These are phyloP conservation scores for Catharus fuscescens DNA, from an alignment of 2,113 vertebrate genomes.

Conservation along the genomic window DNA sequence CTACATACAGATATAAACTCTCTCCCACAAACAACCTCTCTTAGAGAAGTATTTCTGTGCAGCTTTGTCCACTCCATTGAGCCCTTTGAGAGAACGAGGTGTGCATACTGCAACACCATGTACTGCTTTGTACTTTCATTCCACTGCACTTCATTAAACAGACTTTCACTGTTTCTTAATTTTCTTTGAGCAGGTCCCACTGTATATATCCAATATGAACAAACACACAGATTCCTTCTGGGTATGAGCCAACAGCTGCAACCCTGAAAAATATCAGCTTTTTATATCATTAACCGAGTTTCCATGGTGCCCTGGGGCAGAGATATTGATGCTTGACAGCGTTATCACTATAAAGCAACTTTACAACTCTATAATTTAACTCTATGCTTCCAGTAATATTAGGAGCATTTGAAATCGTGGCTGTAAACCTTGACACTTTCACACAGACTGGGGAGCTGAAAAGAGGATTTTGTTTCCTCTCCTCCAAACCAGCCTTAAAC, in stretches of 20 bases:
- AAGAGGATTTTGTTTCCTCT: conserved; percentile 30
- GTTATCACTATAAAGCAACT: conserved; percentile 80
- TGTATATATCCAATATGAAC: conserved; percentile 5
- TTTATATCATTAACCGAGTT: conserved; percentile 73
- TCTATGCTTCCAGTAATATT: conserved; percentile 82
- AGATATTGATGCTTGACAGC: conserved; percentile 76
- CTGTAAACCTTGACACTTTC: conserved; percentile 75
- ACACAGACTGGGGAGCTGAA: conserved; percentile 15
- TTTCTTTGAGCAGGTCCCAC: conserved; percentile 37
- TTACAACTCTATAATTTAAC: conserved; percentile 83
- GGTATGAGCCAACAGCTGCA: conserved; percentile 55
- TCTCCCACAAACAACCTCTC: not conserved
- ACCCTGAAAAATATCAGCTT: conserved; percentile 70
- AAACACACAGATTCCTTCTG: conserved; percentile 57
- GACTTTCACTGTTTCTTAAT: conserved; percentile 31
- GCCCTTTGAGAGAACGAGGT: not conserved
- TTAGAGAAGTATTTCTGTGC: not conserved
- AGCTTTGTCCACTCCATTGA: not conserved
- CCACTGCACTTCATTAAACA: conserved; percentile 33
- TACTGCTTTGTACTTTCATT: not conserved
- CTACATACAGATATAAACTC: not conserved
- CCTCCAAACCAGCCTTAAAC: not conserved
- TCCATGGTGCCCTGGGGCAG: conserved; percentile 74
- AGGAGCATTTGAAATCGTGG: conserved; percentile 75
- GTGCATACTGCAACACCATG: not conserved